Evolutionary conservation across 2,797 vertebrate genomes (phyloP), one percentile per base, ranked within the genome.

Genomic region (Pipistrellus nathusii): DNA sequence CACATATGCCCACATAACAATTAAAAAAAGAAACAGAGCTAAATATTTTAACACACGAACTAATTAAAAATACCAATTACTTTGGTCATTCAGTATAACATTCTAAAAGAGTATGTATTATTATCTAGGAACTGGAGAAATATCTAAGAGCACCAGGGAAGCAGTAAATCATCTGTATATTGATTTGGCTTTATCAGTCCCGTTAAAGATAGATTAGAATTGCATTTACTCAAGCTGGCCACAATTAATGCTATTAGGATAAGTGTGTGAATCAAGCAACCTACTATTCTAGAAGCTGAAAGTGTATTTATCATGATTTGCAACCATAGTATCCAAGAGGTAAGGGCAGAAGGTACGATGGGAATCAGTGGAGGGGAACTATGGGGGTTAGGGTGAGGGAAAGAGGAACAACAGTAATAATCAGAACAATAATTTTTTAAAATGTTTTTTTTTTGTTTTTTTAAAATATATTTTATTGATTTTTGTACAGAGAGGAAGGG

Each of bases 41-140:
- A 71, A 96, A 68, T 2, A 44, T 88, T 90, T 88, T 88, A 84
- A 75, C 5, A n/a, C 0, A 59, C 15, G 9, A 27, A 44, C 12
- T 81, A 51, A 72, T 30, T 66, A 73, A 92, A 94, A 92, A 41
- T 62, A 83, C 5, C 57, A 73, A 73, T 82, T 25, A 78, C 5
- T 5, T 80, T 11, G 23, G 27, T 86, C 9, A 88, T 83, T 59
- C 38, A 38, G 15, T 55, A n/a, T 25, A 64, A 8, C 53, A 80
- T 57, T 87, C 77, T 88, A 38, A 75, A 84, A 32, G 10, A 90
- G 27, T 21, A 44, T 71, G 12, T 81, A 81, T 57, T 81, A 66
- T 69, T 41, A 91, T 82, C 48, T 83, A 59, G 32, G 35, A 14
- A 41, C 27, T 72, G 9, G 27, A 82, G 32, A 2, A 68, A 7